Evolutionary conservation across 2,888 invertebrate genomes (phyloP).

Genomic region (Andrena bicolor): DNA sequence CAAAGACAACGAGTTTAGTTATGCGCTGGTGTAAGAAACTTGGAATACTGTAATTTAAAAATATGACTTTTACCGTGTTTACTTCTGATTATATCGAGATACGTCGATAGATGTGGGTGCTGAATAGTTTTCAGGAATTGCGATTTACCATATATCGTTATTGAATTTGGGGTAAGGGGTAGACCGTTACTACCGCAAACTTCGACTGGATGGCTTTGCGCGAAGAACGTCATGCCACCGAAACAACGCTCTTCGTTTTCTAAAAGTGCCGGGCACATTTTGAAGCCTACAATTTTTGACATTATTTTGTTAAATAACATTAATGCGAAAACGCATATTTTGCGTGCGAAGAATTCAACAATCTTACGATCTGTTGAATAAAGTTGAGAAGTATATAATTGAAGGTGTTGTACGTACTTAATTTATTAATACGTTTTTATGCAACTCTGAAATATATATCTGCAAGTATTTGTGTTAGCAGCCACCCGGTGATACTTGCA

Average conservation of each 20-base stretch:
- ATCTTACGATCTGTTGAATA: background rate
- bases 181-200: constrained; percentile 98
- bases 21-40: constrained; percentile 39
- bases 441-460: constrained; percentile 4
- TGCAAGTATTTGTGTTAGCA: constrained; percentile 14
- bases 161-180: constrained; percentile 98
- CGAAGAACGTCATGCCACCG: constrained; percentile 96
- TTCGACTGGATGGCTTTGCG: constrained; percentile 95
- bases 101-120: constrained; percentile 94
- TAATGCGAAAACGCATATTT: background rate
- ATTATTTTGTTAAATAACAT: background rate
- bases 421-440: constrained; percentile 12
- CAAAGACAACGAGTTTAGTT: constrained; percentile 72
- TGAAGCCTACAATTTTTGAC: background rate
- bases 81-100: constrained; percentile 95
- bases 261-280: constrained; percentile 83
- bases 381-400: background rate
- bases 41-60: background rate
- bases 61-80: constrained; percentile 92
- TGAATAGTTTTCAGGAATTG: constrained; percentile 92
- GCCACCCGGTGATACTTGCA: background rate
- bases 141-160: constrained; percentile 95
- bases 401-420: constrained; percentile 7
- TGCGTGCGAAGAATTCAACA: background rate
- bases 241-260: constrained; percentile 87